Evolutionary conservation across 2,797 vertebrate species (phyloP).

Genomic region (Alectoris magna): DNA sequence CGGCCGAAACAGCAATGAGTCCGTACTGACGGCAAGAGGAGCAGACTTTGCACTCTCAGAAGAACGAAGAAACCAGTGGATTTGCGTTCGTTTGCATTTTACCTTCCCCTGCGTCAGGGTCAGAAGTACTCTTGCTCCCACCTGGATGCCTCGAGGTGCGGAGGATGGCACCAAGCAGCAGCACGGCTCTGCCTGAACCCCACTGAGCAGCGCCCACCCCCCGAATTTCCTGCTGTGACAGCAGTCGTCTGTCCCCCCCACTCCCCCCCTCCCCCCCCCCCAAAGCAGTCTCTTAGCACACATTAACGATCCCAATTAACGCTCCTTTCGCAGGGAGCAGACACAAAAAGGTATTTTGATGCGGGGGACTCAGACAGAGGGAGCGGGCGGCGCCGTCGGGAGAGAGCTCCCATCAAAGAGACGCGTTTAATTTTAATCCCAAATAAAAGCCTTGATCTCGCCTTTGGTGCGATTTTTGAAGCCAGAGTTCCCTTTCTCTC

Average conservation of each 20-base stretch:
- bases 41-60: background rate
- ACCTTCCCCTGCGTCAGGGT: background rate
- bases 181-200: background rate
- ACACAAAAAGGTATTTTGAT: background rate
- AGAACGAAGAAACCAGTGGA: background rate
- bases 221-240: background rate
- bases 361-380: accelerated
- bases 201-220: accelerated
- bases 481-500: background rate
- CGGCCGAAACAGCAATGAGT: background rate
- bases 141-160: accelerated
- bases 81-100: background rate
- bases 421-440: background rate
- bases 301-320: background rate
- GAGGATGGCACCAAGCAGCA: background rate
- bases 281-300: background rate
- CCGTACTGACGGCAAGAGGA: background rate
- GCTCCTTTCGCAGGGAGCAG: background rate
- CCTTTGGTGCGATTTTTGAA: background rate
- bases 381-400: background rate
- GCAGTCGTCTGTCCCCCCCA: background rate
- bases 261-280: too few relatives aligned
- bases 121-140: accelerated
- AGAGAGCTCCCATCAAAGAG: background rate
- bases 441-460: background rate